A percentile compares a stretch with the other conserved stretches of the same genome.
Evolutionary conservation across 2,797 vertebrate species (phyloP).

Genomic region (Enteromius thamalakanensis): DNA sequence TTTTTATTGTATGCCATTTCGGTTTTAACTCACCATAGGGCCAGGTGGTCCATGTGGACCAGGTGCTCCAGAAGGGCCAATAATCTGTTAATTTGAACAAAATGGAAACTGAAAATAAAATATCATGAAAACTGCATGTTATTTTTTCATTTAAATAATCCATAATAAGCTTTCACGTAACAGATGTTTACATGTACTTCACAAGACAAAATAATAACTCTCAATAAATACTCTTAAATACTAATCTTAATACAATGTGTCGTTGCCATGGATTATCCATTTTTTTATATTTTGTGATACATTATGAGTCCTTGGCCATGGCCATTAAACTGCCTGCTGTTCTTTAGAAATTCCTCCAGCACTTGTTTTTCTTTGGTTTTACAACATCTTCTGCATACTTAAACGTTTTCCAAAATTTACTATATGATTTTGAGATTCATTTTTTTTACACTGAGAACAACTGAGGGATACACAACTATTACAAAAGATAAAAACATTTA

Average conservation of each 20-base stretch:
- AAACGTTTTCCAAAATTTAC: not conserved
- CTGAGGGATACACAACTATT: not conserved
- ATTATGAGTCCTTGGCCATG: not conserved
- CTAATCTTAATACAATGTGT: not conserved
- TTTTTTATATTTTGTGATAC: not conserved
- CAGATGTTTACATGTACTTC: not conserved
- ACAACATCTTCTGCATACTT: not conserved
- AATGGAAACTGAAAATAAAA: not conserved
- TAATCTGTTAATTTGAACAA: conserved; percentile 81
- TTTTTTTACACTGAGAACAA: not conserved
- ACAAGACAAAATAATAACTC: not conserved
- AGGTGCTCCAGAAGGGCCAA: conserved; percentile 87
- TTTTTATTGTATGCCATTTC: not conserved
- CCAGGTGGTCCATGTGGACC: conserved; percentile 94
- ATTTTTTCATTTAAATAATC: not conserved
- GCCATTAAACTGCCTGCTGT: not conserved
- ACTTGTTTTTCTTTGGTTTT: not conserved
- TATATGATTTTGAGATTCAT: not conserved
- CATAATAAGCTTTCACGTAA: not conserved
- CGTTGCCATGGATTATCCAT: not conserved
- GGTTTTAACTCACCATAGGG: conserved; percentile 91
- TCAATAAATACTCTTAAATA: too few relatives aligned
- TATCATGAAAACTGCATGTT: not conserved
- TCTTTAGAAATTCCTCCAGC: not conserved
- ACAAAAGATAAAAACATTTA: not conserved